Evolutionary conservation across 1,140 invertebrate genomes (phyloP).

Genomic region (Drosophila navojoa): DNA sequence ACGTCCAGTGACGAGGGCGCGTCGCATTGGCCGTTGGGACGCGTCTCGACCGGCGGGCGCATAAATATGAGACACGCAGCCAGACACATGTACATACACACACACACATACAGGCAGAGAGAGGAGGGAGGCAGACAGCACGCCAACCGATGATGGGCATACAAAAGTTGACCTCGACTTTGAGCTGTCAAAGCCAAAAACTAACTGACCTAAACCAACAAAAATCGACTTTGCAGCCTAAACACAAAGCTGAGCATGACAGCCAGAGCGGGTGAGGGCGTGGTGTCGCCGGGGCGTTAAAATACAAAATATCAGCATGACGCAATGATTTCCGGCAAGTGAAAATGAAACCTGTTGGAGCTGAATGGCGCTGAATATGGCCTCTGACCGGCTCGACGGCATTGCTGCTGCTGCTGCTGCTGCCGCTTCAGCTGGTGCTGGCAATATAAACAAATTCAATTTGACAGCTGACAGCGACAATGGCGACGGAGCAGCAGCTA

Average conservation of each 20-base stretch:
- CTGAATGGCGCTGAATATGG: constrained; percentile 23
- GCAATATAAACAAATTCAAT: constrained; percentile 84
- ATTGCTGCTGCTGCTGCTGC: neutral
- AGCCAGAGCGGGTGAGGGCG: constrained; percentile 32
- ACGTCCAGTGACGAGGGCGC: constrained; percentile 71
- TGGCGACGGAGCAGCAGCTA: constrained; percentile 40
- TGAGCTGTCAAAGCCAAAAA: constrained; percentile 83
- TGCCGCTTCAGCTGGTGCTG: constrained; percentile 41
- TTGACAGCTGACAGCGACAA: constrained; percentile 82
- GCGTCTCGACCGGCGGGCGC: constrained; percentile 62
- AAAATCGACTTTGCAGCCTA: constrained; percentile 76
- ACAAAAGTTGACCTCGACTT: constrained; percentile 84
- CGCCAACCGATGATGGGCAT: constrained; percentile 71
- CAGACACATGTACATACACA: constrained; percentile 19
- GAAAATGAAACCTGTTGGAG: constrained; percentile 81
- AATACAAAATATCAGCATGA: constrained; percentile 84
- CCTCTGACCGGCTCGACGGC: constrained; percentile 8
- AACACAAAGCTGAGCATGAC: constrained; percentile 74
- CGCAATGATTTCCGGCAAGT: constrained; percentile 83
- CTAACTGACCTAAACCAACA: constrained; percentile 83
- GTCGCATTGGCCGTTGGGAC: constrained; percentile 47
- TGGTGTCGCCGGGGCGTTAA: constrained; percentile 57
- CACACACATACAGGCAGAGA: constrained; percentile 19
- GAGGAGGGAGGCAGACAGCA: constrained; percentile 13
- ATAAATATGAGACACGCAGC: constrained; percentile 59